Percentiles rank a stretch among this genome's conserved stretches.
Evolutionary conservation across 92 coral and sea anemone species (phyloP).

Genomic region (Palythoa grandiflora): DNA sequence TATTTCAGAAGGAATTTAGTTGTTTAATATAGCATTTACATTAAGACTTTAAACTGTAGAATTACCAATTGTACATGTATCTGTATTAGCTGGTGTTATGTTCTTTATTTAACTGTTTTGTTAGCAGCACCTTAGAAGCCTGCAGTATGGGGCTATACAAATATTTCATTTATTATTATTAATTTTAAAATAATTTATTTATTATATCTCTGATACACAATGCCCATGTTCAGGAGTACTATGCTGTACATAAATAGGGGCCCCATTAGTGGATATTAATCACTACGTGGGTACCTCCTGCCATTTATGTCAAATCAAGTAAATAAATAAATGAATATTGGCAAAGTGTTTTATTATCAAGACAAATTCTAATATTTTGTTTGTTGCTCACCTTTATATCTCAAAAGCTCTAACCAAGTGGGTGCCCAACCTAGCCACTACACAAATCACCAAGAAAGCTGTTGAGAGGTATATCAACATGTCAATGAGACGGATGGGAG

Average conservation of each 20-base stretch:
- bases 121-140: too few relatives aligned
- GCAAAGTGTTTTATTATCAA: not conserved
- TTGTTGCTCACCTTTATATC: not conserved
- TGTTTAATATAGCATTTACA: too few relatives aligned
- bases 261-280: too few relatives aligned
- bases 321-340: too few relatives aligned
- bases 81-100: not conserved
- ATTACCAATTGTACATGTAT: not conserved
- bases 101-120: not conserved
- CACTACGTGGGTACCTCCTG: too few relatives aligned
- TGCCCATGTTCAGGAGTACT: too few relatives aligned
- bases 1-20: too few relatives aligned
- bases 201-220: too few relatives aligned
- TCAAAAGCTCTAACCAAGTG: constrained; percentile 83
- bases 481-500: constrained; percentile 87
- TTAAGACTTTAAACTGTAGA: too few relatives aligned
- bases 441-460: constrained; percentile 60
- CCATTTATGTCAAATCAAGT: too few relatives aligned
- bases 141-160: too few relatives aligned
- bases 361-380: not conserved
- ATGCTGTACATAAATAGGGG: too few relatives aligned
- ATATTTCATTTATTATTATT: not conserved
- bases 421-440: constrained; percentile 80
- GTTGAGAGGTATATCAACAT: constrained; percentile 67
- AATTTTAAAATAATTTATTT: not conserved